A percentile compares a stretch with the other conserved stretches of the same genome.
Evolutionary conservation across 2,797 vertebrate genomes (phyloP).

Genomic region (Ctenosaura bakeri): DNA sequence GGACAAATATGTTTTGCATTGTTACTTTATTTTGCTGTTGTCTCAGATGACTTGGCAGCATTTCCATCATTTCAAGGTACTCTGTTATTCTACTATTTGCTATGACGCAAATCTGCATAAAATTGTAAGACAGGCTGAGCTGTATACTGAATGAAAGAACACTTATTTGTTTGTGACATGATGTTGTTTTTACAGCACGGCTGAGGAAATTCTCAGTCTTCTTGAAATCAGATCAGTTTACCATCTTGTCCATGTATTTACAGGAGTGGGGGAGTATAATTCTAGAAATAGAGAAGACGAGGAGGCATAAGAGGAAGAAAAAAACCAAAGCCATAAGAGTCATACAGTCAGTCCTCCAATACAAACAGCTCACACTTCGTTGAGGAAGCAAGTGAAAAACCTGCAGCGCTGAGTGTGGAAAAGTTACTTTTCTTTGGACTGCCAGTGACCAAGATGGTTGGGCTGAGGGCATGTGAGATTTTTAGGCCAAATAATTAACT

Average conservation of each 20-base stretch:
- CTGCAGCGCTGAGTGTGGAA: not conserved
- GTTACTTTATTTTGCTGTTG: constrained; percentile 75
- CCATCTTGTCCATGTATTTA: not conserved
- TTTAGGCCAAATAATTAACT: too few species aligned
- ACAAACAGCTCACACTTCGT: not conserved
- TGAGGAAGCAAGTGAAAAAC: not conserved
- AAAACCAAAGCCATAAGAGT: not conserved
- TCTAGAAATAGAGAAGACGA: not conserved
- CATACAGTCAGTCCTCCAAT: not conserved
- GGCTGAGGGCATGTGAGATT: too few species aligned
- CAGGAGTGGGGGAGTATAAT: not conserved
- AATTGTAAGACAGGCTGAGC: constrained; percentile 56
- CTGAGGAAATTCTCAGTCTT: constrained; percentile 18
- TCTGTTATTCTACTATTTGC: constrained; percentile 65
- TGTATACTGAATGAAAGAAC: constrained; percentile 48
- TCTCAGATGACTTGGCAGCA: constrained; percentile 75
- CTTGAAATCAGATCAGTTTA: constrained; percentile 1
- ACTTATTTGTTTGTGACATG: constrained; percentile 22
- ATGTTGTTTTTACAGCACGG: not conserved
- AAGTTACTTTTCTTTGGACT: too few species aligned
- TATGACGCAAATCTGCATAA: constrained; percentile 7
- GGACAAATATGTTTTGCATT: constrained; percentile 72
- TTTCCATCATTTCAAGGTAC: constrained; percentile 71
- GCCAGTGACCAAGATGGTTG: not conserved
- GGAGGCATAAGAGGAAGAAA: not conserved